phyloP scores from a whole-genome alignment of 2,888 invertebrate species.

The Drosophila eohydei region DNA sequence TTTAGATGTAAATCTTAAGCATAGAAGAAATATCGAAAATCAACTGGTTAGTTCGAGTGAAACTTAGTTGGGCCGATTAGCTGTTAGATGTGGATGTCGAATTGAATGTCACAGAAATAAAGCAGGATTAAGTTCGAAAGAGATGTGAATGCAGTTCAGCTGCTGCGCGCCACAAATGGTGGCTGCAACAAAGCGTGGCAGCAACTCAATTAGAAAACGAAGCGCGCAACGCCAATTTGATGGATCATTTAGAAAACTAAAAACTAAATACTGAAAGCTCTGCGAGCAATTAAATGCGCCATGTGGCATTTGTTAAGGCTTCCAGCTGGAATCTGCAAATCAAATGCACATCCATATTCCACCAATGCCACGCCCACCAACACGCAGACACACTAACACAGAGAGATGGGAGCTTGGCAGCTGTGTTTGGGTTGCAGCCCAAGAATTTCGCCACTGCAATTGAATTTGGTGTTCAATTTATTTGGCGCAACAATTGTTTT shows the following conservation, averaged over 20 bases:
- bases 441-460: slow-evolving; percentile 41
- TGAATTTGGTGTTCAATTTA: slow-evolving; percentile 60
- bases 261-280: slow-evolving; percentile 8
- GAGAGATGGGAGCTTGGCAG: neutral
- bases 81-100: neutral
- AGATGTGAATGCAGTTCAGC: slow-evolving; percentile 8
- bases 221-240: slow-evolving; percentile 39
- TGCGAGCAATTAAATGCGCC: slow-evolving; percentile 39
- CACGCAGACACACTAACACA: neutral
- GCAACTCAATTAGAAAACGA: slow-evolving; percentile 58
- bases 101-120: neutral
- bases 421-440: slow-evolving; percentile 28
- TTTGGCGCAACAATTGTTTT: slow-evolving; percentile 76
- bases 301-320: slow-evolving; percentile 1
- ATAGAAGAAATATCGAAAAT: neutral
- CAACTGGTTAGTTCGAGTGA: neutral
- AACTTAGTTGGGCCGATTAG: neutral
- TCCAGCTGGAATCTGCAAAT: neutral
- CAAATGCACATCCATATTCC: neutral
- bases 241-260: slow-evolving; percentile 39
- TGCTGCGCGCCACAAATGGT: slow-evolving; percentile 30
- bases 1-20: neutral
- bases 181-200: slow-evolving; percentile 44
- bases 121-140: slow-evolving; percentile 4
- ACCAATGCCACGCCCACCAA: slow-evolving; percentile 11